These are phyloP conservation scores for Sesia apiformis DNA, from an alignment of 2,888 invertebrate species.

Conservation along the genomic window DNA sequence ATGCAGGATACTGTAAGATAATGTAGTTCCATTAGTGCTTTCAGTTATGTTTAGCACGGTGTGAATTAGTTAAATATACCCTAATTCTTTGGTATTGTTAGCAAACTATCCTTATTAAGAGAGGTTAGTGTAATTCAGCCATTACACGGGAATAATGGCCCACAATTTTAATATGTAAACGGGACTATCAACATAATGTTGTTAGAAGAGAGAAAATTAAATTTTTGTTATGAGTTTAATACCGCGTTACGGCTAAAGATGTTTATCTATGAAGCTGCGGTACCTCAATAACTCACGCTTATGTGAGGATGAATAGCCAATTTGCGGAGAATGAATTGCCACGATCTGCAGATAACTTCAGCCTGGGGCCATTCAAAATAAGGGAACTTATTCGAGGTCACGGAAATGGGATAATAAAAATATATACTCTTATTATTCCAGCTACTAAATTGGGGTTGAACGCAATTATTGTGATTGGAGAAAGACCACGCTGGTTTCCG, in stretches of 20 bases:
- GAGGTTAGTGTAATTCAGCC: too few relatives aligned
- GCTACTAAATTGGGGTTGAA: background rate
- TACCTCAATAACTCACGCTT: conserved; percentile 45
- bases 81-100: too few relatives aligned
- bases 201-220: conserved; percentile 16
- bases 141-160: background rate
- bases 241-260: conserved; percentile 21
- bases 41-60: too few relatives aligned
- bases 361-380: conserved; percentile 15
- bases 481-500: background rate
- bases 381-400: conserved; percentile 15
- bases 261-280: conserved; percentile 25
- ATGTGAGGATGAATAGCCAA: conserved; percentile 55
- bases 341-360: conserved; percentile 42
- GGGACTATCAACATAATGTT: conserved; percentile 11
- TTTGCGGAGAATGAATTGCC: conserved; percentile 51
- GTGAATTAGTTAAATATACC: too few relatives aligned
- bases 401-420: conserved; percentile 13
- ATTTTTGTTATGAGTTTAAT: conserved; percentile 23
- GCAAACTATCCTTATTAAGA: too few relatives aligned
- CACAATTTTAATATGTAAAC: conserved; percentile 14
- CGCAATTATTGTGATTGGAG: background rate
- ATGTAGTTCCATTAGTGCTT: too few relatives aligned
- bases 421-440: conserved; percentile 1
- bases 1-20: too few relatives aligned